phyloP scores from a whole-genome alignment of 53 echinoderm and acorn worm genomes.

The Apostichopus leukothele region DNA sequence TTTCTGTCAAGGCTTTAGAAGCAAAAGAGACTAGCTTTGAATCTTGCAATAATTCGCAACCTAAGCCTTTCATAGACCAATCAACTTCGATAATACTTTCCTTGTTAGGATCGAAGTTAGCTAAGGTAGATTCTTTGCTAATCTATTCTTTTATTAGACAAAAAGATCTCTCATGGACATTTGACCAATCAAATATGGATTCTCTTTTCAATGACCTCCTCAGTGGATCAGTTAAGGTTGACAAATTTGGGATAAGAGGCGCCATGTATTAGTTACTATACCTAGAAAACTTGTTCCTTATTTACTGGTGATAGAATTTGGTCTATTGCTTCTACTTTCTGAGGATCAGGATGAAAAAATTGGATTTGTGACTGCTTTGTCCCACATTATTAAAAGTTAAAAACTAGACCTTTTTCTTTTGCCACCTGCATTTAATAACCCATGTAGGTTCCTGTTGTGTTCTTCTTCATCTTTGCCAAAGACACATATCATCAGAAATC shows the following conservation, averaged over 20 bases:
- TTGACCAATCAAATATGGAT: neutral
- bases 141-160: neutral
- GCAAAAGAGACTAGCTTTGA: slow-evolving; percentile 50
- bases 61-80: neutral
- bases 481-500: slow-evolving; percentile 62
- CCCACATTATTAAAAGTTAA: too few relatives aligned
- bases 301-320: neutral
- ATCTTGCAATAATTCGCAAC: slow-evolving; percentile 38
- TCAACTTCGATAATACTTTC: slow-evolving; percentile 58
- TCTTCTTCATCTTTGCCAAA: neutral
- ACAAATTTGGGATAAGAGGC: neutral
- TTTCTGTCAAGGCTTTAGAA: slow-evolving; percentile 57
- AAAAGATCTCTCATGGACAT: neutral
- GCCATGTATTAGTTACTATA: neutral
- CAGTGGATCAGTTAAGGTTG: neutral
- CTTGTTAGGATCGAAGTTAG: slow-evolving; percentile 59
- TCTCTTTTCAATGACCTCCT: neutral
- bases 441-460: neutral
- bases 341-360: neutral
- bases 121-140: slow-evolving; percentile 49
- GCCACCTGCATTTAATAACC: neutral
- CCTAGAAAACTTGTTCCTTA: neutral
- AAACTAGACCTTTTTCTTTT: too few relatives aligned
- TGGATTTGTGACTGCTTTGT: neutral
- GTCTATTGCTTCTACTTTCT: neutral